These are phyloP conservation scores for Sesamia nonagrioides DNA, from an alignment of 1,140 invertebrate genomes.

Conservation along the genomic window DNA sequence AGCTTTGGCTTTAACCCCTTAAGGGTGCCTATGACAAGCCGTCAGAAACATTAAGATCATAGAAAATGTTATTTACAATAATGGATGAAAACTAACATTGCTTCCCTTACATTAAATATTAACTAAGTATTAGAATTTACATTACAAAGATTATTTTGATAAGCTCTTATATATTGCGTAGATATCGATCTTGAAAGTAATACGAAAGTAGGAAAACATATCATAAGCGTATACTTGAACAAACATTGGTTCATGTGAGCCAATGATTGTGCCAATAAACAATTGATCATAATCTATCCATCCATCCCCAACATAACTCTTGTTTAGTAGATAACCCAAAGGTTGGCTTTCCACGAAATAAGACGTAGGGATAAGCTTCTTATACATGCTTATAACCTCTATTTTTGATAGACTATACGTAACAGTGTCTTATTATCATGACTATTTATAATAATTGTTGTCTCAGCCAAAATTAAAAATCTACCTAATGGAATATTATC, in stretches of 20 bases:
- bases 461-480: too few relatives aligned
- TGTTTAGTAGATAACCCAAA: neutral
- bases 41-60: conserved; percentile 59
- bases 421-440: neutral
- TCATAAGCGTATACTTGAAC: neutral
- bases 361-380: neutral
- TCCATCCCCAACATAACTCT: neutral
- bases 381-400: neutral
- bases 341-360: neutral
- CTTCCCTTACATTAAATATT: conserved; percentile 35
- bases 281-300: conserved; percentile 3
- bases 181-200: conserved; percentile 46
- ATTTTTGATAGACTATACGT: neutral
- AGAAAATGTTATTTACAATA: conserved; percentile 68
- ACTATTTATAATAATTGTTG: neutral
- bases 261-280: neutral
- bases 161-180: conserved; percentile 48
- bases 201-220: conserved; percentile 2
- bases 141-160: conserved; percentile 41
- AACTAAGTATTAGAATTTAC: conserved; percentile 24
- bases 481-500: too few relatives aligned
- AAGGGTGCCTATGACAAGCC: conserved; percentile 49
- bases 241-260: neutral
- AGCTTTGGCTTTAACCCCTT: conserved; percentile 59
- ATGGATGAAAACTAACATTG: conserved; percentile 53